These are phyloP conservation scores for Thalpophila matura DNA, from an alignment of 2,888 invertebrate species.

Conservation along the genomic window DNA sequence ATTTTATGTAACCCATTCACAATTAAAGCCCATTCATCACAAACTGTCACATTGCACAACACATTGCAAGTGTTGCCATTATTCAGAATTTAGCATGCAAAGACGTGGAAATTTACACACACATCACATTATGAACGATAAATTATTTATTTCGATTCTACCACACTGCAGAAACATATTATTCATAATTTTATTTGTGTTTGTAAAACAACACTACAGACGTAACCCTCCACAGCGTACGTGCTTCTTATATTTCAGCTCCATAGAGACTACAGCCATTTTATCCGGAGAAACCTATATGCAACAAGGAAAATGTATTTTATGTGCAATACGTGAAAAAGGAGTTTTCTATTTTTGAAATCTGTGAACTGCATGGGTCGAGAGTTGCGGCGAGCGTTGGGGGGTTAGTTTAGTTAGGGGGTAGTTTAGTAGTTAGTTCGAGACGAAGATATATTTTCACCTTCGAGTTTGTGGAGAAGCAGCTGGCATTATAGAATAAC, in stretches of 20 bases:
- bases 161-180: background rate
- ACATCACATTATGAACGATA: background rate
- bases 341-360: constrained; percentile 54
- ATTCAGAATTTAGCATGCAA: constrained; percentile 27
- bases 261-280: constrained; percentile 12
- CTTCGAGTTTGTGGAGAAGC: background rate
- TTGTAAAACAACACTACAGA: constrained; percentile 8
- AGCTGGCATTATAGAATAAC: background rate
- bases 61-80: constrained; percentile 14
- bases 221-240: constrained; percentile 26
- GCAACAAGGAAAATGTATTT: constrained; percentile 50
- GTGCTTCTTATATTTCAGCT: constrained; percentile 23
- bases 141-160: background rate
- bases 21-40: constrained; percentile 13
- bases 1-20: constrained; percentile 4
- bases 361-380: constrained; percentile 29
- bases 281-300: constrained; percentile 42
- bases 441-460: constrained; percentile 19
- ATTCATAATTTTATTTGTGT: constrained; percentile 10
- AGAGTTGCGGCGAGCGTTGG: constrained; percentile 34
- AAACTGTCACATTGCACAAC: constrained; percentile 13
- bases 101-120: constrained; percentile 18
- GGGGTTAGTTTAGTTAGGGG: constrained; percentile 32
- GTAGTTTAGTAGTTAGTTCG: constrained; percentile 37
- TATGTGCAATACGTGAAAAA: constrained; percentile 50